Conservation (phyloP, 2,113 vertebrate species). For the Gymnobelideus leadbeateri region DNA sequence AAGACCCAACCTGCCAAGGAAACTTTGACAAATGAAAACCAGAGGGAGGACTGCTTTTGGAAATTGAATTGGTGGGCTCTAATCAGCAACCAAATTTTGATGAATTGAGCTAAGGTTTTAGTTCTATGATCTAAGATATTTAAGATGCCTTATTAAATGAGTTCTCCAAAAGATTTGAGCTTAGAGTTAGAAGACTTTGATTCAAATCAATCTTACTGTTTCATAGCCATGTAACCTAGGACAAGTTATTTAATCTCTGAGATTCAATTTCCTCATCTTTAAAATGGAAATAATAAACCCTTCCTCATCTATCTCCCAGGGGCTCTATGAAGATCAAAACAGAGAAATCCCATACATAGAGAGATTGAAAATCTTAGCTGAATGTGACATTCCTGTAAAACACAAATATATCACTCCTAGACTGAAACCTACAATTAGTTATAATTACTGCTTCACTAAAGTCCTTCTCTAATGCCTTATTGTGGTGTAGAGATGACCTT, state of each 20-base stretch:
- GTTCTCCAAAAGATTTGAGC: slow-evolving; percentile 24
- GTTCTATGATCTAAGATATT: slow-evolving; percentile 51
- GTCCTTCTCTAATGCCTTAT: background rate
- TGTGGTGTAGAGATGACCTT: background rate
- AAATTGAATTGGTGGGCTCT: slow-evolving; percentile 34
- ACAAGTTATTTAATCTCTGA: background rate
- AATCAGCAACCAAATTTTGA: slow-evolving; percentile 60
- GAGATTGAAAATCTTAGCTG: background rate
- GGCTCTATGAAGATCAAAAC: background rate
- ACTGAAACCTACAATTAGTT: slow-evolving; percentile 14
- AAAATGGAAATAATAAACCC: background rate
- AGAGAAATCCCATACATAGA: background rate
- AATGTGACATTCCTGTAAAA: background rate
- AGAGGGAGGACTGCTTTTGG: background rate
- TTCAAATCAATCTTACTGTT: background rate
- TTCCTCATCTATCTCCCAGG: background rate
- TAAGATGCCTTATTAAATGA: slow-evolving; percentile 52
- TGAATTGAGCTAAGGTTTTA: slow-evolving; percentile 25
- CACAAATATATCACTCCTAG: slow-evolving; percentile 23
- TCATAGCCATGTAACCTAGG: background rate
- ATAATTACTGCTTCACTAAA: background rate
- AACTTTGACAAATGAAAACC: background rate
- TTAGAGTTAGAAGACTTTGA: background rate
- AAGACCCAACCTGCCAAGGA: slow-evolving; percentile 28
- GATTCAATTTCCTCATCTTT: background rate